Evolutionary conservation across 2,888 invertebrate species (phyloP).

Genomic region (Esperia sulphurella): DNA sequence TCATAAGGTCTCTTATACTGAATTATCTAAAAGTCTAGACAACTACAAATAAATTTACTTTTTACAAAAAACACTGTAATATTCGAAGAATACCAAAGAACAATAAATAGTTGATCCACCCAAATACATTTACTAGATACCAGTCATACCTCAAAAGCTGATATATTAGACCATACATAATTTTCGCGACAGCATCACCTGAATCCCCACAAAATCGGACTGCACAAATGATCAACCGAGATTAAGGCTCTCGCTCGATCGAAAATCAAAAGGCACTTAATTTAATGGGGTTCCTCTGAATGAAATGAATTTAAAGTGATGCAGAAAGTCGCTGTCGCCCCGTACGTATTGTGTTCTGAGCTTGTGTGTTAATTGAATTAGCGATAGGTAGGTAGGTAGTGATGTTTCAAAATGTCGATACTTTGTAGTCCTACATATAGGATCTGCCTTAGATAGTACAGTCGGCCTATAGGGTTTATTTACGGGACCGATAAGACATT

Average conservation of each 20-base stretch:
- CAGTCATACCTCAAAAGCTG: too few relatives aligned
- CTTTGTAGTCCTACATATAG: background rate
- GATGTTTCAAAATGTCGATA: background rate
- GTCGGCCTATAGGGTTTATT: too few relatives aligned
- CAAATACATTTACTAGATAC: too few relatives aligned
- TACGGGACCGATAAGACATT: too few relatives aligned
- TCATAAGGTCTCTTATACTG: too few relatives aligned
- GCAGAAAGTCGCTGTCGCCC: conserved; percentile 23
- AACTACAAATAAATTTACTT: too few relatives aligned
- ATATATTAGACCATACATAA: conserved; percentile 23
- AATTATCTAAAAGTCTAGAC: too few relatives aligned
- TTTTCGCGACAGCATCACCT: conserved; percentile 13
- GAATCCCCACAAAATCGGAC: conserved; percentile 34
- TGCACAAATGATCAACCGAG: conserved; percentile 58
- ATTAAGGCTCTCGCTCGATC: conserved; percentile 61
- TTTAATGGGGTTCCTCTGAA: conserved; percentile 26
- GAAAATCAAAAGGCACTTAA: conserved; percentile 53
- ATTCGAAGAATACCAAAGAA: too few relatives aligned
- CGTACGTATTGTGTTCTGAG: conserved; percentile 23
- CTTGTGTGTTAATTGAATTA: conserved; percentile 46
- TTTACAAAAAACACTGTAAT: too few relatives aligned
- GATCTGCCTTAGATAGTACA: background rate
- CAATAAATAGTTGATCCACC: too few relatives aligned
- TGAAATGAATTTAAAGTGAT: conserved; percentile 30
- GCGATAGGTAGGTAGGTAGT: conserved; percentile 20